These are phyloP conservation scores for Latrodectus elegans DNA, from an alignment of 2,888 invertebrate species.

Conservation along the genomic window DNA sequence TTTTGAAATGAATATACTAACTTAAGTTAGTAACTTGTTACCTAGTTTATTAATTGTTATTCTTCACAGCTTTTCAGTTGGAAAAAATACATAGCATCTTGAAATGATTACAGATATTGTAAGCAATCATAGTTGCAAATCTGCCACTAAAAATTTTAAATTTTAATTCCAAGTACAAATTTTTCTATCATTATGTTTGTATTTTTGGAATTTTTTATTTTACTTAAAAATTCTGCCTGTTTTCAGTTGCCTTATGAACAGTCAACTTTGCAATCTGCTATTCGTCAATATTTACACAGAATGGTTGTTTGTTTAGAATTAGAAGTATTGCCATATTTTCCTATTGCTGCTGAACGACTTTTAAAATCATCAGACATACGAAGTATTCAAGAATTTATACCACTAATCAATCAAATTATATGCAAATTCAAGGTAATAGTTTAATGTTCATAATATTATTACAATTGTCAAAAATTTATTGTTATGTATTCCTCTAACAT, in stretches of 20 bases:
- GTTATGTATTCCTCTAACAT: not conserved
- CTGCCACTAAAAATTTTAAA: too few relatives aligned
- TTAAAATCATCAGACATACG: slow-evolving; percentile 75
- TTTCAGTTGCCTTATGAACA: slow-evolving; percentile 70
- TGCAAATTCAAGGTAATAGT: slow-evolving; percentile 78
- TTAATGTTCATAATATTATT: not conserved
- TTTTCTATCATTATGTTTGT: too few relatives aligned
- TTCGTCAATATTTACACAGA: slow-evolving; percentile 79
- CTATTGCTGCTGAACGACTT: slow-evolving; percentile 77
- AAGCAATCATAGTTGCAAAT: too few relatives aligned
- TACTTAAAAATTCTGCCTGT: not conserved
- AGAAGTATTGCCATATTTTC: slow-evolving; percentile 78
- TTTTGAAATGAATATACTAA: too few relatives aligned
- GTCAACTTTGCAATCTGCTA: slow-evolving; percentile 75
- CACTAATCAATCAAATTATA: slow-evolving; percentile 79
- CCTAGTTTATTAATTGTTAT: too few relatives aligned
- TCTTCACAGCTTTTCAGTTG: too few relatives aligned
- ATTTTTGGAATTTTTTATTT: too few relatives aligned
- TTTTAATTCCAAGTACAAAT: too few relatives aligned
- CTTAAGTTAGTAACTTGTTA: too few relatives aligned
- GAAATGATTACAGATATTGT: too few relatives aligned
- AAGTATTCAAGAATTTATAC: slow-evolving; percentile 77
- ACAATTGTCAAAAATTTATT: not conserved
- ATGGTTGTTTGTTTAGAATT: slow-evolving; percentile 79
- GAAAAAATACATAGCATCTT: too few relatives aligned